Conservation (phyloP, 2,888 invertebrate species). For the Lepidonotus clava region DNA sequence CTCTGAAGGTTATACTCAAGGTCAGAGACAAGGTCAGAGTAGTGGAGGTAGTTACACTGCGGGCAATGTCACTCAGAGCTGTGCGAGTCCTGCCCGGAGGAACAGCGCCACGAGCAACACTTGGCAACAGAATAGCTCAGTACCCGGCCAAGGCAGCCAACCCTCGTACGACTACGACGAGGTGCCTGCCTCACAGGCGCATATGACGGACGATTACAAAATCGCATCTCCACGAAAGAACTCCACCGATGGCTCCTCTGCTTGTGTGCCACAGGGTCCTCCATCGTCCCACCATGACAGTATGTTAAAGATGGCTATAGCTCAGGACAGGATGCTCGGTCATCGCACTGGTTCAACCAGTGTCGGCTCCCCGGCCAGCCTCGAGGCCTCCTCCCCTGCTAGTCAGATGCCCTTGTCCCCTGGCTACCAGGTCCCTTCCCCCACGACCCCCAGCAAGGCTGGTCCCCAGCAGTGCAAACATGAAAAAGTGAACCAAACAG, state of each 20-base stretch:
- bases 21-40: neutral
- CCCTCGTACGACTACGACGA: neutral
- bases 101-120: neutral
- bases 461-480: neutral
- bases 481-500: constrained; percentile 33
- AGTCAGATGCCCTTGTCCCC: constrained; percentile 19
- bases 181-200: neutral
- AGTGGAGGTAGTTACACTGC: neutral
- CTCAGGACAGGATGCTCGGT: constrained; percentile 32
- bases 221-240: constrained; percentile 3
- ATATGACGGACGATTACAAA: constrained; percentile 42
- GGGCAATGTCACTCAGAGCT: neutral
- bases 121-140: neutral
- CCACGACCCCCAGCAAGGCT: neutral
- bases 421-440: neutral
- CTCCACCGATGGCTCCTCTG: neutral
- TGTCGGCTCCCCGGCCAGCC: neutral
- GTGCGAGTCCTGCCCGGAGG: constrained; percentile 3
- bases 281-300: constrained; percentile 10
- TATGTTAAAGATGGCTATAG: constrained; percentile 35
- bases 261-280: neutral
- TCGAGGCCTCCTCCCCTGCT: neutral
- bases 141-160: neutral
- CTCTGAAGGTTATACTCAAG: neutral
- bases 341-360: neutral